Evolutionary conservation across 2,888 invertebrate genomes (phyloP).

Genomic region (Uropetala carovei): DNA sequence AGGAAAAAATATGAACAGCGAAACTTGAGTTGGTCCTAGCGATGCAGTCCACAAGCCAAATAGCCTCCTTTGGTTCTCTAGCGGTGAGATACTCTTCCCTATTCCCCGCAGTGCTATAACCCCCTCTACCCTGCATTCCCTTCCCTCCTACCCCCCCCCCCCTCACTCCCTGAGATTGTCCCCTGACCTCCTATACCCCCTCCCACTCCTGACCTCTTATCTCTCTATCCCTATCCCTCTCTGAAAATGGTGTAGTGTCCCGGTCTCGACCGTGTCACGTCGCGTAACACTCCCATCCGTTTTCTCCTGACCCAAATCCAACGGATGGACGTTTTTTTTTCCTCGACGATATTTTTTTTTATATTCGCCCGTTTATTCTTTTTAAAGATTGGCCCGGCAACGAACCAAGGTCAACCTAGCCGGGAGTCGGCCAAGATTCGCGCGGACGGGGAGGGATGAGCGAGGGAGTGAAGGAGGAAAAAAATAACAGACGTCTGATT

Average conservation of each 20-base stretch:
- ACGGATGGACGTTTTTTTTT: background rate
- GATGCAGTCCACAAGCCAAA: background rate
- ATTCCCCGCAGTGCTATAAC: background rate
- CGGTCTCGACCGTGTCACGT: background rate
- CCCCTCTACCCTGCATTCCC: background rate
- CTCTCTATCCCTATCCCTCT: background rate
- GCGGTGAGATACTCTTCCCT: background rate
- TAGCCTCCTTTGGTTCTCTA: background rate
- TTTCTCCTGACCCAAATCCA: slow-evolving; percentile 4
- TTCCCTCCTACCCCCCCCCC: background rate
- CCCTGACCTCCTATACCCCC: background rate
- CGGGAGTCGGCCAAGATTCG: background rate
- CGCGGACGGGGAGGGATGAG: background rate
- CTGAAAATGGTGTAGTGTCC: background rate
- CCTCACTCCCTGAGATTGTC: background rate
- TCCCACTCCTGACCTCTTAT: background rate
- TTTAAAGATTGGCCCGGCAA: slow-evolving; percentile 3
- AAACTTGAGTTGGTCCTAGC: background rate
- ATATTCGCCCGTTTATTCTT: background rate
- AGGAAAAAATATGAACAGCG: background rate
- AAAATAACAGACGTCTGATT: too few species aligned
- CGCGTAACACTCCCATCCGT: background rate
- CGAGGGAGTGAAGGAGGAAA: too few species aligned
- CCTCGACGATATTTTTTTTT: too few species aligned
- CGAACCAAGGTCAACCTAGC: slow-evolving; percentile 28